Conservation (phyloP, 2,888 invertebrate species). For the Drosophila kanekoi region DNA sequence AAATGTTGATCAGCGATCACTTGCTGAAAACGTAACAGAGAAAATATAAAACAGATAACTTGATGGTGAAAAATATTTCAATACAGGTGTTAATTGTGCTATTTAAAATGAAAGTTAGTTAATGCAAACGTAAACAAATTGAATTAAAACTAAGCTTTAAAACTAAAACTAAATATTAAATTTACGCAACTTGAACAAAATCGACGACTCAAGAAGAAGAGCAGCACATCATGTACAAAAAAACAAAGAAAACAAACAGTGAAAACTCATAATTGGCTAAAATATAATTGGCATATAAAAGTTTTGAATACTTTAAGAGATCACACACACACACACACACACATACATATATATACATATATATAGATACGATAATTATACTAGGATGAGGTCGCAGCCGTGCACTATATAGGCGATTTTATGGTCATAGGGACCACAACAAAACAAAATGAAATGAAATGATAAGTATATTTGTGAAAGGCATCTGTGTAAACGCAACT, state of each 20-base stretch:
- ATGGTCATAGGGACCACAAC: conserved; percentile 71
- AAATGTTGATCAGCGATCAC: conserved; percentile 50
- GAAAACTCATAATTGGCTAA: conserved; percentile 32
- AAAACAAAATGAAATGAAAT: conserved; percentile 3
- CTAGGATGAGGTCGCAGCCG: conserved; percentile 20
- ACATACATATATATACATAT: conserved; percentile 18
- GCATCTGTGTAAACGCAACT: conserved; percentile 33
- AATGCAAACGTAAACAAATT: conserved; percentile 41
- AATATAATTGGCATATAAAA: conserved; percentile 55
- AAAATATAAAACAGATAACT: conserved; percentile 43
- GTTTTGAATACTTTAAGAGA: conserved; percentile 29
- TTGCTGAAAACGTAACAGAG: conserved; percentile 56
- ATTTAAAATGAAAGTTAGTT: conserved; percentile 68
- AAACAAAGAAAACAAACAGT: not conserved
- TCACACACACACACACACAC: conserved; percentile 20
- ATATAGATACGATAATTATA: conserved; percentile 50
- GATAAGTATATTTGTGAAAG: not conserved
- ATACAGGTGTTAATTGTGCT: conserved; percentile 80
- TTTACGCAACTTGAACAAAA: conserved; percentile 26
- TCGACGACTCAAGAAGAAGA: conserved; percentile 35
- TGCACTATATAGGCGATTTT: conserved; percentile 52
- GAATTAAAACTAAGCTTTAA: conserved; percentile 48
- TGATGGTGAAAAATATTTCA: conserved; percentile 71
- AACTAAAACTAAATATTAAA: conserved; percentile 17
- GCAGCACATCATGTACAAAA: conserved; percentile 76